A percentile compares a stretch with the other conserved stretches of the same genome.
phyloP scores from a whole-genome alignment of 2,888 invertebrate genomes.

The Tipula helvola region DNA sequence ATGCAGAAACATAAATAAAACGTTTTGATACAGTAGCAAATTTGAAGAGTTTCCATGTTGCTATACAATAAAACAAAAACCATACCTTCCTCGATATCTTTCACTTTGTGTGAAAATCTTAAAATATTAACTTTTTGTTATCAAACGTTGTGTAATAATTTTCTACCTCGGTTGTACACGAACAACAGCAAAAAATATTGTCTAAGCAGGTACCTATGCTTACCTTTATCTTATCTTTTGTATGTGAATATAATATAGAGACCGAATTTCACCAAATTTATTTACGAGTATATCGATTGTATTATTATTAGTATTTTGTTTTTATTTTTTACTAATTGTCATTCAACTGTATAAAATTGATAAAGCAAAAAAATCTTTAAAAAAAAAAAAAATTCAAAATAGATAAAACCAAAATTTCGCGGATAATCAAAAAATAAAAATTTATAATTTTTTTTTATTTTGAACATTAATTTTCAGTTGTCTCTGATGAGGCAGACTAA shows the following conservation, averaged over 20 bases:
- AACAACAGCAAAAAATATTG: background rate
- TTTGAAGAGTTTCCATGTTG: background rate
- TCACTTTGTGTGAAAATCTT: background rate
- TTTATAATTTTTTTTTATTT: background rate
- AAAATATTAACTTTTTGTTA: background rate
- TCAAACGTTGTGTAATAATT: background rate
- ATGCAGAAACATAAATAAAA: no score
- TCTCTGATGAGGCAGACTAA: background rate
- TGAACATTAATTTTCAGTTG: background rate
- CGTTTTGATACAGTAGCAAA: no score
- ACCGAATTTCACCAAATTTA: background rate
- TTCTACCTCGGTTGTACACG: background rate
- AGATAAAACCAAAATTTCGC: background rate
- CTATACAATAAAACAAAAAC: background rate
- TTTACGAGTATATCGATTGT: background rate
- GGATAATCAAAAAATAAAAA: background rate
- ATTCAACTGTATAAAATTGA: background rate
- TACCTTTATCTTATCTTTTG: background rate
- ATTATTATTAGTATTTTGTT: background rate
- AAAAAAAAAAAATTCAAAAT: background rate
- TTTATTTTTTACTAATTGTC: background rate
- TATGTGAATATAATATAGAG: background rate
- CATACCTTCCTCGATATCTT: background rate
- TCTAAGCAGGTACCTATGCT: background rate
- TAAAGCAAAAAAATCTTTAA: background rate